phyloP scores from a whole-genome alignment of 2,888 invertebrate species.

The Bellardia bayeri region DNA sequence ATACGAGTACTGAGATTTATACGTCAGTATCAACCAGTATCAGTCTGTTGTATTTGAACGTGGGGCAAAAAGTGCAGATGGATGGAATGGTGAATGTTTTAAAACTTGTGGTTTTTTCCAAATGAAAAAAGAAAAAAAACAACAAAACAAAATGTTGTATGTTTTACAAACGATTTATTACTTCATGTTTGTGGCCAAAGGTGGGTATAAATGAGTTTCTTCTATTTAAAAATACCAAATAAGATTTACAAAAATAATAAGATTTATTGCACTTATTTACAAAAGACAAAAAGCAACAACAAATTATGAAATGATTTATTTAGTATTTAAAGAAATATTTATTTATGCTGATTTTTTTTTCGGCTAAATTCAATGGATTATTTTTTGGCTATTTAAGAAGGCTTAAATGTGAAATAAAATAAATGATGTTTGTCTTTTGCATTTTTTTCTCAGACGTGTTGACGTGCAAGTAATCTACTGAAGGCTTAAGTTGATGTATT shows the following conservation, averaged over 20 bases:
- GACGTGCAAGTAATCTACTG: slow-evolving; percentile 9
- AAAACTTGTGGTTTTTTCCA: slow-evolving; percentile 22
- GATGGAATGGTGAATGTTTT: slow-evolving; percentile 46
- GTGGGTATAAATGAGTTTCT: slow-evolving; percentile 48
- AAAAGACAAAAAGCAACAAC: slow-evolving; percentile 43
- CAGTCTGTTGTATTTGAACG: slow-evolving; percentile 2
- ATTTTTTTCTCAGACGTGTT: slow-evolving; percentile 5
- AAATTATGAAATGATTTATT: slow-evolving; percentile 60
- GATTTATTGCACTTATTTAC: slow-evolving; percentile 55
- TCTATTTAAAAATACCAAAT: slow-evolving; percentile 28
- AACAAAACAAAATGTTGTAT: slow-evolving; percentile 23
- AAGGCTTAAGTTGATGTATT: neutral
- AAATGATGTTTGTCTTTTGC: slow-evolving; percentile 6
- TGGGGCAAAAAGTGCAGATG: slow-evolving; percentile 60
- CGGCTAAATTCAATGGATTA: slow-evolving; percentile 30
- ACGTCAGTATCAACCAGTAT: neutral
- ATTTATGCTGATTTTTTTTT: slow-evolving; percentile 28
- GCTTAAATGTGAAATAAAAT: slow-evolving; percentile 21
- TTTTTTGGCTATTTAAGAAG: slow-evolving; percentile 29
- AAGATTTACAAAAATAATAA: slow-evolving; percentile 13
- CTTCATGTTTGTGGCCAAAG: slow-evolving; percentile 41
- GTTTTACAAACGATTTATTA: slow-evolving; percentile 60
- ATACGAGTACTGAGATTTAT: neutral
- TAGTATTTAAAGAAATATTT: slow-evolving; percentile 26
- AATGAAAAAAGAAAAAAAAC: neutral